Percentiles rank a stretch among this genome's conserved stretches.
Evolutionary conservation across 2,888 invertebrate species (phyloP).

Genomic region (Lasioglossum lativentre): DNA sequence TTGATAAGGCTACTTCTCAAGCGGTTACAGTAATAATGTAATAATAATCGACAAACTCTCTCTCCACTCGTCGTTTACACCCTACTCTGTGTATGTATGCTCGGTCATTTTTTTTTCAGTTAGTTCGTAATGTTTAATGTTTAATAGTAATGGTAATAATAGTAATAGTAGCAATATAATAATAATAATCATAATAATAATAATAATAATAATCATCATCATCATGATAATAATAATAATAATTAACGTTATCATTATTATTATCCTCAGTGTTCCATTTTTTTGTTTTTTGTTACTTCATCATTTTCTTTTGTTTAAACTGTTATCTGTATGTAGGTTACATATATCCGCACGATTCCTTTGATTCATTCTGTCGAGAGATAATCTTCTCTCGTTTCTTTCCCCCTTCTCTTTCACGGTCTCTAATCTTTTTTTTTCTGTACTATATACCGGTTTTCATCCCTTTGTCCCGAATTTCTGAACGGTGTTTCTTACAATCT

Average conservation of each 20-base stretch:
- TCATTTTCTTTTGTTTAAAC: constrained; percentile 49
- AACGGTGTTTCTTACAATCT: constrained; percentile 40
- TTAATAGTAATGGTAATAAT: constrained; percentile 61
- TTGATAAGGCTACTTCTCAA: constrained; percentile 71
- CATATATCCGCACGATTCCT: constrained; percentile 46
- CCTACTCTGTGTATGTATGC: constrained; percentile 38
- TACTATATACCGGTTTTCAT: background rate
- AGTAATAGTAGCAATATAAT: constrained; percentile 35
- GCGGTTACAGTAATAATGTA: constrained; percentile 66
- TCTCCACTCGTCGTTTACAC: constrained; percentile 49
- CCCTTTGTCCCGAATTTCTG: constrained; percentile 15
- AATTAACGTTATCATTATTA: constrained; percentile 68
- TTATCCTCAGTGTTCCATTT: constrained; percentile 68
- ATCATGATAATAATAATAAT: constrained; percentile 34
- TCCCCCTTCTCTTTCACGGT: background rate
- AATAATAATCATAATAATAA: background rate
- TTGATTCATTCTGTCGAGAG: constrained; percentile 1
- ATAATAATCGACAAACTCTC: constrained; percentile 68
- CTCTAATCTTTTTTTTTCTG: background rate
- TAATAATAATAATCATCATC: constrained; percentile 42
- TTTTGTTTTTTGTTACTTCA: background rate
- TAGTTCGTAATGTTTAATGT: constrained; percentile 60
- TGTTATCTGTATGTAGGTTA: constrained; percentile 76
- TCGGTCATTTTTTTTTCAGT: constrained; percentile 35
- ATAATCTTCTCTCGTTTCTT: background rate